Evolutionary conservation across 2,113 vertebrate species (phyloP), one percentile per base, ranked within the genome.

Genomic region (Chloebia gouldiae): DNA sequence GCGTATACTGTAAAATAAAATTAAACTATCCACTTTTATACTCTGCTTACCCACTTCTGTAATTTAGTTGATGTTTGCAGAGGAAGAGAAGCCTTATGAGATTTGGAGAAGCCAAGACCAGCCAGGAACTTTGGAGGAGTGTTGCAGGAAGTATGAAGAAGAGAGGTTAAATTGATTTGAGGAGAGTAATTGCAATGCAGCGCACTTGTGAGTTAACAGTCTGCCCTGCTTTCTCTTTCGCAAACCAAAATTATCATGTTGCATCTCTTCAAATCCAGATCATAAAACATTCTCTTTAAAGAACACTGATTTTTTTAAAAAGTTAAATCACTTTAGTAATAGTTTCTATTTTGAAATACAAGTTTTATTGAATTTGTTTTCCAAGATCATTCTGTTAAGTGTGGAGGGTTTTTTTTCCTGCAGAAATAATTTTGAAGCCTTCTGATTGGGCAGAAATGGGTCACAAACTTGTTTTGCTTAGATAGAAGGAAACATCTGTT

Each of bases 401-500:
- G 51, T 39, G 50, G 18, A 18, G 63, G 8, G 3, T 0, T 39
- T 40, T 70, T 70, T 80, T 40, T 3, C 13, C 25, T 15, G 20
- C n/a, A 85, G 25, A 95, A 86, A 76, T 90, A 91, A 73, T 50
- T 85, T 82, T 88, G 27, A 71, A 64, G 37, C 22, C 66, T 93
- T 92, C 45, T 71, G 25, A n/a, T 75, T 66, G 68, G 56, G 56
- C 70, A 95, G 85, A 85, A 93, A 53, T 7, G 4, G 63, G 40
- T 82, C 16, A 37, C 70, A 86, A 90, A 70, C 75, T 82, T 95
- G 79, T 93, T 98, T 97, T 96, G 94, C 88, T 97, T 94, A 77
- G 97, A 97, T 86, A 97, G 86, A 97, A 97, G 98, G 98, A 98
- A 98, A 98, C 97, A 97, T 97, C 97, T 98, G 98, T 88, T 82